phyloP scores from a whole-genome alignment of 2,113 vertebrate genomes.

The Rallus limicola region DNA sequence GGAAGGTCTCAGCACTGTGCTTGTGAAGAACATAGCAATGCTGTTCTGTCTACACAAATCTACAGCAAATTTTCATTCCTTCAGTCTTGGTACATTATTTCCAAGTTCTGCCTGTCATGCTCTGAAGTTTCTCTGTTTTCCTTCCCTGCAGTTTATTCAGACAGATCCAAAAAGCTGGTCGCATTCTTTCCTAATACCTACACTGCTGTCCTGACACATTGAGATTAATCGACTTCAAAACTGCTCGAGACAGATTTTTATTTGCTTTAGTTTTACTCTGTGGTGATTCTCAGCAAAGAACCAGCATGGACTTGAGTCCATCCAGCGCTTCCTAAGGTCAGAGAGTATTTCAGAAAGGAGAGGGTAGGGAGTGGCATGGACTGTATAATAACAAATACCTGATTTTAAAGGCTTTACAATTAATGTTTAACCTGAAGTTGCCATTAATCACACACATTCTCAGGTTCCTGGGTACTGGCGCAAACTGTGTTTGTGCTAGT shows the following conservation, averaged over 20 bases:
- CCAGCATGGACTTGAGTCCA: background rate
- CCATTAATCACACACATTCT: background rate
- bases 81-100: background rate
- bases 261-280: background rate
- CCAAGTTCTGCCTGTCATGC: background rate
- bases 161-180: background rate
- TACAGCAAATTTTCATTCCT: background rate
- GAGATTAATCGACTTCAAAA: background rate
- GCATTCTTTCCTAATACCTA: background rate
- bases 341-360: background rate
- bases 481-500: background rate
- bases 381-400: background rate
- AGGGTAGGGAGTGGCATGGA: background rate
- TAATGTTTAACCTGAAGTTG: slow-evolving; percentile 33
- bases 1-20: background rate
- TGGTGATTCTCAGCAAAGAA: background rate
- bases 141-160: background rate
- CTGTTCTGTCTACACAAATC: background rate
- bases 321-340: background rate
- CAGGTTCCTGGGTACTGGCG: background rate
- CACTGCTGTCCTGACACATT: background rate
- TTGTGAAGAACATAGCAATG: background rate
- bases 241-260: background rate
- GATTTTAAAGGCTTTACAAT: background rate
- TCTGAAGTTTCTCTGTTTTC: background rate